phyloP scores from a whole-genome alignment of 1,140 invertebrate species.

The Nymphalis io region DNA sequence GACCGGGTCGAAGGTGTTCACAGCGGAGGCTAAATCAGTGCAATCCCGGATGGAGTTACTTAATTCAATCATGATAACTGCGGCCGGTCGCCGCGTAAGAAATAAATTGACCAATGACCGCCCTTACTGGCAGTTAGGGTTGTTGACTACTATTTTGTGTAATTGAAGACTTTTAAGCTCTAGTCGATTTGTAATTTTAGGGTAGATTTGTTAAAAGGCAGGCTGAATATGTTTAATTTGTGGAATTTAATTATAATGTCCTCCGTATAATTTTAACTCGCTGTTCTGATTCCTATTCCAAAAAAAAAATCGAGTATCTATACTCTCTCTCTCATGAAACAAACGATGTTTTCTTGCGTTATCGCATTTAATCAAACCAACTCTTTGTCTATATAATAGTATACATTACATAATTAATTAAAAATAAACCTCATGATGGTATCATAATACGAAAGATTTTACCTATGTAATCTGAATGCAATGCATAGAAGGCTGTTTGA shows the following conservation, averaged over 20 bases:
- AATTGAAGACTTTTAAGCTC: constrained; percentile 8
- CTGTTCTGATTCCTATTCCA: too few relatives aligned
- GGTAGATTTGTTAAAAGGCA: background rate
- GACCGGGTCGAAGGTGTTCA: constrained; percentile 38
- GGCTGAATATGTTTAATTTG: background rate
- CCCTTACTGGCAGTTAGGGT: constrained; percentile 45
- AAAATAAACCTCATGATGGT: too few relatives aligned
- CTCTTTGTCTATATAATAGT: too few relatives aligned
- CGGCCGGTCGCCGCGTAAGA: constrained; percentile 54
- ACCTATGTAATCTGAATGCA: too few relatives aligned
- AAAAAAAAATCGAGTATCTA: too few relatives aligned
- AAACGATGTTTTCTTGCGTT: too few relatives aligned
- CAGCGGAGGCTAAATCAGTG: constrained; percentile 50
- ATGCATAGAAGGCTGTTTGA: too few relatives aligned
- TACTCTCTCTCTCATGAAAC: too few relatives aligned
- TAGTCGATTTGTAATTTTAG: background rate
- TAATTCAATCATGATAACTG: constrained; percentile 79
- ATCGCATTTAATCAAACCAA: too few relatives aligned
- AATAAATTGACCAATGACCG: constrained; percentile 76
- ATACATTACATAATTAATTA: too few relatives aligned
- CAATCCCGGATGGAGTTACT: constrained; percentile 55
- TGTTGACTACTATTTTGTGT: constrained; percentile 28
- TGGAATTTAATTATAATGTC: background rate
- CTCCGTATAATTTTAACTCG: background rate
- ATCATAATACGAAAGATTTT: too few relatives aligned